Evolutionary conservation across 2,888 invertebrate species (phyloP).

Genomic region (Hemicrepidius hirtus): DNA sequence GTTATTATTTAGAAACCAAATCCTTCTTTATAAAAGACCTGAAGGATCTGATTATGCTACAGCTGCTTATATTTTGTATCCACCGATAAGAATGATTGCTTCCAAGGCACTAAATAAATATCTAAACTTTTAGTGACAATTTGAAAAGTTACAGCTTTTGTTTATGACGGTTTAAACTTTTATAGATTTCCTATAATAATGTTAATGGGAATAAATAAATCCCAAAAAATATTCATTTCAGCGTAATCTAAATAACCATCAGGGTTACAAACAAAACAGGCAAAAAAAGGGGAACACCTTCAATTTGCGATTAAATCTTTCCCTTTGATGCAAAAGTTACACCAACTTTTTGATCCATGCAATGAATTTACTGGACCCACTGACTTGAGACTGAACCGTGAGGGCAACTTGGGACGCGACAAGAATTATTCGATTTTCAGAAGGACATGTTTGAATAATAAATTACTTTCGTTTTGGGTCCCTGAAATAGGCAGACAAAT

Average conservation of each 20-base stretch:
- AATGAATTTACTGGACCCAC: constrained; percentile 4
- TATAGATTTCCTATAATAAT: too few relatives aligned
- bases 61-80: too few relatives aligned
- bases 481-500: background rate
- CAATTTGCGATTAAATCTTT: constrained; percentile 11
- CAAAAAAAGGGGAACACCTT: background rate
- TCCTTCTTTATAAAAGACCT: too few relatives aligned
- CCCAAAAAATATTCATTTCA: too few relatives aligned
- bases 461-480: constrained; percentile 1
- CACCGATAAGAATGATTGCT: too few relatives aligned
- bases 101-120: too few relatives aligned
- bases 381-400: constrained; percentile 14
- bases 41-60: too few relatives aligned
- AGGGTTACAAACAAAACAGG: background rate
- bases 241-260: background rate
- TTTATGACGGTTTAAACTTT: too few relatives aligned
- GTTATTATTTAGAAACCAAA: too few relatives aligned
- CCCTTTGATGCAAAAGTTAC: background rate
- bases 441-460: constrained; percentile 15
- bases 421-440: constrained; percentile 13
- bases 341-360: constrained; percentile 2
- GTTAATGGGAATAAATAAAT: too few relatives aligned
- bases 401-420: constrained; percentile 15
- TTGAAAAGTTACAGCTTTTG: too few relatives aligned
- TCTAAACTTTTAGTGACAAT: too few relatives aligned